phyloP scores from a whole-genome alignment of 2,113 vertebrate genomes.

The Papio anubis region DNA sequence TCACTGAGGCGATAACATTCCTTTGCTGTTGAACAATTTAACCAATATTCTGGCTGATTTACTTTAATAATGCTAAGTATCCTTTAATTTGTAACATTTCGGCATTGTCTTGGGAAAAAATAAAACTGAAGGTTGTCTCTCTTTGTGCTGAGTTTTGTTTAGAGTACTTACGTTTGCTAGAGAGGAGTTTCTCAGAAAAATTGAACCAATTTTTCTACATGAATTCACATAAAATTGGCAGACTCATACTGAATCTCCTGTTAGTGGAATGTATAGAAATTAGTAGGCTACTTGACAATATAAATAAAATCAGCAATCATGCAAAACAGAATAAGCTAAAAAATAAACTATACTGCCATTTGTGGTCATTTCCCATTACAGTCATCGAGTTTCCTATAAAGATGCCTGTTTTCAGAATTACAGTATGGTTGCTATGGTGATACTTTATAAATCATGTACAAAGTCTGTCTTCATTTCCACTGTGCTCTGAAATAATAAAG shows the following conservation, averaged over 20 bases:
- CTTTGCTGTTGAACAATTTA: neutral
- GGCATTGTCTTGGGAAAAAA: neutral
- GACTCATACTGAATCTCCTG: neutral
- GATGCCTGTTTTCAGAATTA: conserved; percentile 60
- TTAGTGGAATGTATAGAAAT: neutral
- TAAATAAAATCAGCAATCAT: neutral
- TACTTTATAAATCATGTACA: conserved; percentile 71
- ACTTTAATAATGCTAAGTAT: neutral
- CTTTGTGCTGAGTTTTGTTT: neutral
- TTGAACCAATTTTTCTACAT: neutral
- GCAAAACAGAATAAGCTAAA: neutral
- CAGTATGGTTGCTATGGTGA: conserved; percentile 66
- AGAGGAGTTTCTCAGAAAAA: neutral
- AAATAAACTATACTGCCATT: neutral
- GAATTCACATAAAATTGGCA: neutral
- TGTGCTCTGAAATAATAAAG: conserved; percentile 68
- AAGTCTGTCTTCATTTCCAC: conserved; percentile 66
- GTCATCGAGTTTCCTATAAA: conserved; percentile 41
- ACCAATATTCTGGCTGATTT: neutral
- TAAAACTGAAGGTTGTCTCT: neutral
- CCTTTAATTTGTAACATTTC: conserved; percentile 20
- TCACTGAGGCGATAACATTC: neutral
- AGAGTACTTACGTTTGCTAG: neutral
- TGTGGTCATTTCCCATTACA: conserved; percentile 44
- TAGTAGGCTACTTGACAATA: neutral